Percentiles rank a stretch among this genome's conserved stretches.
phyloP scores from a whole-genome alignment of 1,140 invertebrate genomes.

The Drosophila arawakana region DNA sequence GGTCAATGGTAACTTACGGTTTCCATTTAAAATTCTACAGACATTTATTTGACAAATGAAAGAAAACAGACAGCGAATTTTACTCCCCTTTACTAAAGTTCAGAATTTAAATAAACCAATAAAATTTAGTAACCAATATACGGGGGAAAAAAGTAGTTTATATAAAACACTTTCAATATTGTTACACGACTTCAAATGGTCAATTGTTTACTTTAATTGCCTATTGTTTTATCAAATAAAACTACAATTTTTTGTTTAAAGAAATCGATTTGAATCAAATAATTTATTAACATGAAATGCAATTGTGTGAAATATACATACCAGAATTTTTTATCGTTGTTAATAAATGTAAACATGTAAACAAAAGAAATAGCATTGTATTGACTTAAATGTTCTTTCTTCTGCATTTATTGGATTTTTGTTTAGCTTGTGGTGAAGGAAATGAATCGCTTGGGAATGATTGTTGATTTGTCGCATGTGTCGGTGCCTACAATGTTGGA shows the following conservation, averaged over 20 bases:
- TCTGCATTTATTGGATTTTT: not conserved
- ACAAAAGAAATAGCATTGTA: not conserved
- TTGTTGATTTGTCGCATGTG: conserved; percentile 95
- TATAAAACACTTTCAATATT: too few relatives aligned
- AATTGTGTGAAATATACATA: conserved; percentile 2
- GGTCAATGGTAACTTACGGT: too few relatives aligned
- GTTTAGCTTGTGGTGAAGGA: conserved; percentile 91
- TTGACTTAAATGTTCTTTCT: not conserved
- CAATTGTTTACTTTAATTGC: too few relatives aligned
- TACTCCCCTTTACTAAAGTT: too few relatives aligned
- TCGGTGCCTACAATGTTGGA: conserved; percentile 92
- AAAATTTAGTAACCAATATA: too few relatives aligned
- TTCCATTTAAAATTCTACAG: too few relatives aligned
- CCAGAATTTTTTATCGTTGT: not conserved
- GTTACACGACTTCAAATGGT: too few relatives aligned
- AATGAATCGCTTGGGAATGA: conserved; percentile 96
- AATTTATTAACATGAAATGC: conserved; percentile 4
- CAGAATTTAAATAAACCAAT: too few relatives aligned
- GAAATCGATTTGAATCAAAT: not conserved
- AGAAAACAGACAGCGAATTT: too few relatives aligned
- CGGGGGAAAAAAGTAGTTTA: too few relatives aligned
- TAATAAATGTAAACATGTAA: not conserved
- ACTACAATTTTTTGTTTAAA: not conserved
- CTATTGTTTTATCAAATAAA: not conserved
- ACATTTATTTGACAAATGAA: too few relatives aligned